A percentile compares a stretch with the other conserved stretches of the same genome.
phyloP scores from a whole-genome alignment of 2,888 invertebrate species.

The Ctena decussata region DNA sequence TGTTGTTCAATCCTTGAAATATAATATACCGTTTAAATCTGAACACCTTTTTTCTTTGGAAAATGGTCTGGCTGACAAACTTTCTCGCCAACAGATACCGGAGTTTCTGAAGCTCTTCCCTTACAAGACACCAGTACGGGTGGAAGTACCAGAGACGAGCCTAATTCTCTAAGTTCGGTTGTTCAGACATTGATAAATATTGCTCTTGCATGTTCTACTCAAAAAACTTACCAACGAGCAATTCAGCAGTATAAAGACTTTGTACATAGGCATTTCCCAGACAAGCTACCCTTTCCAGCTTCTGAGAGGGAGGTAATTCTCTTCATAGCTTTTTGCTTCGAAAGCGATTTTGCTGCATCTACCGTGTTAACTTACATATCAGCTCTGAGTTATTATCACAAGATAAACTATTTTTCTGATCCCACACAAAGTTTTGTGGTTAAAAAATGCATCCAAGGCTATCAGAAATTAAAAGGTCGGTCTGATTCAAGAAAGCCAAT shows the following conservation, averaged over 20 bases:
- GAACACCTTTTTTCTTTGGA: conserved; percentile 14
- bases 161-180: background rate
- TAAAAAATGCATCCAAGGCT: background rate
- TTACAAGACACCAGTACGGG: background rate
- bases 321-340: background rate
- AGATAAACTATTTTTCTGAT: background rate
- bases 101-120: background rate
- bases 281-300: background rate
- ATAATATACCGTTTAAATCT: conserved; percentile 44
- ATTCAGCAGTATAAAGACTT: background rate
- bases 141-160: background rate
- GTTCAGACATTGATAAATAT: background rate
- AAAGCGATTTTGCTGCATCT: background rate
- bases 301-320: background rate
- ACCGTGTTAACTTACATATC: background rate
- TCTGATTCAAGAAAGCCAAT: background rate
- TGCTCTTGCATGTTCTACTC: background rate
- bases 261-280: background rate
- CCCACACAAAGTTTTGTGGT: background rate
- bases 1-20: conserved; percentile 25
- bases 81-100: background rate
- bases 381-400: background rate
- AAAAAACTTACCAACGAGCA: background rate
- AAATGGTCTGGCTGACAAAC: conserved; percentile 6
- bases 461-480: background rate